Conservation (phyloP, 2,113 vertebrate species). For the Muntiacus reevesi region DNA sequence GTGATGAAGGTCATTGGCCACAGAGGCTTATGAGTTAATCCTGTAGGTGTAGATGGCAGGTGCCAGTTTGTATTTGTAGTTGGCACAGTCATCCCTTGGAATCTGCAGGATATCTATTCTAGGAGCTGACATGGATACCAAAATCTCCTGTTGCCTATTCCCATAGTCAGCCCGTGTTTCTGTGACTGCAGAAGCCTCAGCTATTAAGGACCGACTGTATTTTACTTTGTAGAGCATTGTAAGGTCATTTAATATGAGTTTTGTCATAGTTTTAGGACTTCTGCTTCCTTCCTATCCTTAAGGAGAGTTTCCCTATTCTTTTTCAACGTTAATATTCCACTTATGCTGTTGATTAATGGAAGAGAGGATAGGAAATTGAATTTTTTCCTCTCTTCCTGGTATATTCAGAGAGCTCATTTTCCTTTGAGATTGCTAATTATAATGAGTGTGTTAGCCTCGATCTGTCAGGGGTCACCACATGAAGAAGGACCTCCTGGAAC, state of each 20-base stretch:
- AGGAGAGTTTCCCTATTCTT: not conserved
- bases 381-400: not conserved
- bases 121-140: not conserved
- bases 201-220: not conserved
- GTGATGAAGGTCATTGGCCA: not conserved
- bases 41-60: not conserved
- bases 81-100: not conserved
- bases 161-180: not conserved
- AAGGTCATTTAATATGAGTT: not conserved
- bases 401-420: not conserved
- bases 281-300: not conserved
- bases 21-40: not conserved
- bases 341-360: not conserved
- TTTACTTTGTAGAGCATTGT: not conserved
- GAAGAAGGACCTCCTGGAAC: not conserved
- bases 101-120: not conserved
- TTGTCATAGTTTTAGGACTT: not conserved
- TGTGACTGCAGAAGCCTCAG: not conserved
- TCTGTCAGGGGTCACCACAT: not conserved
- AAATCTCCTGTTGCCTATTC: not conserved
- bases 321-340: not conserved
- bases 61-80: not conserved
- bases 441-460: not conserved
- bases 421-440: not conserved
- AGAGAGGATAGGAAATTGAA: not conserved